Conservation (phyloP, 1,140 invertebrate species). For the Caenorhabditis remanei region DNA sequence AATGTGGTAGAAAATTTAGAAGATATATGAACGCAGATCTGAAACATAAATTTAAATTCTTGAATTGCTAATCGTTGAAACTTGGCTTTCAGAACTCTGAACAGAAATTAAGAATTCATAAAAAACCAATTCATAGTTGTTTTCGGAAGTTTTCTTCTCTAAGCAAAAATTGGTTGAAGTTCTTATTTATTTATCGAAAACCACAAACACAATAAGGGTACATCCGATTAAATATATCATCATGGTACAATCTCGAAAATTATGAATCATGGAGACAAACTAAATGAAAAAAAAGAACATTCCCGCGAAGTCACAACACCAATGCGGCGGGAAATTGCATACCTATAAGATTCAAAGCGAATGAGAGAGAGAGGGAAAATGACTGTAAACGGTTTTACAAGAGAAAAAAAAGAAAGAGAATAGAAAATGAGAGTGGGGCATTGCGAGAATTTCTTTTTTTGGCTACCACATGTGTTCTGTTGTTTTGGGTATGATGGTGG, state of each 20-base stretch:
- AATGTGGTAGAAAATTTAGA: neutral
- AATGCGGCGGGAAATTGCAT: neutral
- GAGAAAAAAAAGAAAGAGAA: neutral
- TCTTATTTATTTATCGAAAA: slow-evolving; percentile 26
- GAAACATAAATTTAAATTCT: too few species aligned
- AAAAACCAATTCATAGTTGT: too few species aligned
- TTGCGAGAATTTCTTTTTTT: neutral
- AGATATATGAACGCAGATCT: too few species aligned
- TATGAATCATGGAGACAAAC: slow-evolving; percentile 40
- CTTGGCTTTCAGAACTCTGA: too few species aligned
- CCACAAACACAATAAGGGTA: neutral
- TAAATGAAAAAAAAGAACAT: slow-evolving; percentile 13
- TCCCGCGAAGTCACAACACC: slow-evolving; percentile 28
- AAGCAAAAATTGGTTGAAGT: neutral
- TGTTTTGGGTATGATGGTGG: neutral
- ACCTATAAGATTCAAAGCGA: slow-evolving; percentile 48
- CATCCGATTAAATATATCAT: slow-evolving; percentile 25
- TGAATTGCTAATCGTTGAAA: too few species aligned
- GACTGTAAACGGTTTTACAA: slow-evolving; percentile 18
- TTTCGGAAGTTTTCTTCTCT: too few species aligned
- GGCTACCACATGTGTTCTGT: too few species aligned
- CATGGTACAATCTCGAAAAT: slow-evolving; percentile 20
- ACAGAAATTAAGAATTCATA: too few species aligned
- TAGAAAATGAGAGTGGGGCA: neutral
- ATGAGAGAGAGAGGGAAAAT: slow-evolving; percentile 14